Conservation (phyloP, 2,113 vertebrate species). For the Paradisaea rubra region DNA sequence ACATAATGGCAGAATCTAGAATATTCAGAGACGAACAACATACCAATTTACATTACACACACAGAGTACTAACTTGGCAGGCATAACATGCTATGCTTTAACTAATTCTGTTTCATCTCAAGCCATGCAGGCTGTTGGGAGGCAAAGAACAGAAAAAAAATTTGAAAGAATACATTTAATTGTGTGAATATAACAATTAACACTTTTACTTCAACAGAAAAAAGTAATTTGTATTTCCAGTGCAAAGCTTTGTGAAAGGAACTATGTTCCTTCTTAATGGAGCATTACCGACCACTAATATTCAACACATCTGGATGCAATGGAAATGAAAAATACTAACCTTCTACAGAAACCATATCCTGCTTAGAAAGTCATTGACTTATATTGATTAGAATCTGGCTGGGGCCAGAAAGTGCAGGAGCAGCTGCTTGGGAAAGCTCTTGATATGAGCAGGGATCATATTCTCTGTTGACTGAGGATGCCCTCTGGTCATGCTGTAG, state of each 20-base stretch:
- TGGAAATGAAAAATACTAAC: constrained; percentile 34
- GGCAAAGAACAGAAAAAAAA: constrained; percentile 27
- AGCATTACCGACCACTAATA: constrained; percentile 1
- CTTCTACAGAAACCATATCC: constrained; percentile 2
- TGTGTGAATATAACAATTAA: constrained; percentile 46
- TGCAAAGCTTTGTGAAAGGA: constrained; percentile 66
- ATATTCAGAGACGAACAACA: constrained; percentile 28
- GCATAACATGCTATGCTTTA: constrained; percentile 59
- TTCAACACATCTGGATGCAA: constrained; percentile 39
- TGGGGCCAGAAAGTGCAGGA: background rate
- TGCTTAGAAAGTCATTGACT: background rate
- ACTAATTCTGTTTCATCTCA: constrained; percentile 36
- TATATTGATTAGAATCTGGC: background rate
- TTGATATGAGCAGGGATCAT: background rate
- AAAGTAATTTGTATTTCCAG: constrained; percentile 66
- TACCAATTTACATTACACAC: constrained; percentile 20
- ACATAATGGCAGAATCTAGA: background rate
- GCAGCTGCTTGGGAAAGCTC: background rate
- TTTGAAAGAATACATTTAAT: constrained; percentile 45
- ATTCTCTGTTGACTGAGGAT: background rate
- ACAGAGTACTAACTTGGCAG: constrained; percentile 31
- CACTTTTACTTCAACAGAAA: constrained; percentile 55
- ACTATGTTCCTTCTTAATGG: constrained; percentile 42
- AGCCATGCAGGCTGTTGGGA: constrained; percentile 59
- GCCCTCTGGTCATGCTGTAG: background rate